A percentile compares a stretch with the other conserved stretches of the same genome.
phyloP scores from a whole-genome alignment of 2,888 invertebrate species.

The Agriopis aurantiaria region DNA sequence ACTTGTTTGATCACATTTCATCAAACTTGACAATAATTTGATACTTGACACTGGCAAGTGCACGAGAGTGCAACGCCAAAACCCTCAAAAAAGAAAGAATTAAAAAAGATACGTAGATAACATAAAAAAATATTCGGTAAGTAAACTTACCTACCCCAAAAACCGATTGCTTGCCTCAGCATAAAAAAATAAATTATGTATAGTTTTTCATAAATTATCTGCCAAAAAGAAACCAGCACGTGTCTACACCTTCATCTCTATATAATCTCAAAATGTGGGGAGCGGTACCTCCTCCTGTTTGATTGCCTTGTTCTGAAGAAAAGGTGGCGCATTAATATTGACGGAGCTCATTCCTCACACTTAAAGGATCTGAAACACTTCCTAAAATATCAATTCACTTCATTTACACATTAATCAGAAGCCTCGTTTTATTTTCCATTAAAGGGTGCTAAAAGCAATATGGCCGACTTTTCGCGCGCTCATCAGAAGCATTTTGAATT shows the following conservation, averaged over 20 bases:
- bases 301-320: conserved; percentile 57
- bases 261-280: conserved; percentile 3
- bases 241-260: not conserved
- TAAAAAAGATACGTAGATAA: no score
- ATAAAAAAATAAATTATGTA: no score
- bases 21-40: no score
- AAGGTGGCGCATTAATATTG: conserved; percentile 53
- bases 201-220: no score
- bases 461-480: conserved; percentile 73
- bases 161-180: no score
- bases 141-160: no score
- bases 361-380: conserved; percentile 63
- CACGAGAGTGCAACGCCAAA: no score
- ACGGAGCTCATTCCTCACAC: conserved; percentile 51
- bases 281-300: not conserved
- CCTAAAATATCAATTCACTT: conserved; percentile 75
- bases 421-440: conserved; percentile 74
- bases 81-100: no score
- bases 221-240: not conserved
- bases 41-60: no score
- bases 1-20: no score
- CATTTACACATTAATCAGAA: conserved; percentile 78
- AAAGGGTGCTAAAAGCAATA: conserved; percentile 83
- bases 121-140: no score
- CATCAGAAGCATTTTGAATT: conserved; percentile 76